Evolutionary conservation across 2,888 invertebrate species (phyloP).

Genomic region (Pterostichus niger): DNA sequence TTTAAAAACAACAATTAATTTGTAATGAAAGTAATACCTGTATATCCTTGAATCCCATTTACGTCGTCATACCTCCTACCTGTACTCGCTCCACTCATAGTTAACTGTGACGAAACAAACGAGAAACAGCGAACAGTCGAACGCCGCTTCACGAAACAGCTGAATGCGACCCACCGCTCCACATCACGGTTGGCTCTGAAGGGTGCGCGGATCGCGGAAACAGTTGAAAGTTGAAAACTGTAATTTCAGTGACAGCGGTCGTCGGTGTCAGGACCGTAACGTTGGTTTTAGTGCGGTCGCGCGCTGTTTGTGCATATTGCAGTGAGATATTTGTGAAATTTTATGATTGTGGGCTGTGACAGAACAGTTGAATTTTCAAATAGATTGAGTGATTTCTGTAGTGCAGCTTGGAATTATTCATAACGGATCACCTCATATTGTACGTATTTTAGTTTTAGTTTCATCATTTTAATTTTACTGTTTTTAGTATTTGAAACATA

Average conservation of each 20-base stretch:
- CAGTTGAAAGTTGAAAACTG: constrained; percentile 23
- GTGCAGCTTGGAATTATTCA: too few species aligned
- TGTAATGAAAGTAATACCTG: too few species aligned
- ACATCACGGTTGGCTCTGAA: constrained; percentile 23
- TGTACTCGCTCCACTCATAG: not conserved
- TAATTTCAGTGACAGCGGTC: constrained; percentile 37
- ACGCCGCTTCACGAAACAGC: constrained; percentile 23
- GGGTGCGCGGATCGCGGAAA: constrained; percentile 18
- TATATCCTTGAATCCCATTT: too few species aligned
- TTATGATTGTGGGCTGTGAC: constrained; percentile 15
- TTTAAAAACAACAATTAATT: too few species aligned
- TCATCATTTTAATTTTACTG: too few species aligned
- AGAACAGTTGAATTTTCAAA: too few species aligned
- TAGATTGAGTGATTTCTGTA: too few species aligned
- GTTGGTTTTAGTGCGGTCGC: constrained; percentile 1
- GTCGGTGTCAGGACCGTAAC: constrained; percentile 12
- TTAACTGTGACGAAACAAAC: constrained; percentile 39
- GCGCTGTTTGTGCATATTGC: not conserved
- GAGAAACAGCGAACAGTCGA: constrained; percentile 8
- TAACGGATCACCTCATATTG: too few species aligned
- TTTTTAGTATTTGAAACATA: too few species aligned
- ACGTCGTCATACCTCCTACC: constrained; percentile 28
- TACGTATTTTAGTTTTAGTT: too few species aligned
- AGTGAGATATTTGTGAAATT: not conserved
- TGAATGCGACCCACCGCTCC: constrained; percentile 12